Evolutionary conservation across 2,113 vertebrate genomes (phyloP).

Genomic region (Scalopus aquaticus): DNA sequence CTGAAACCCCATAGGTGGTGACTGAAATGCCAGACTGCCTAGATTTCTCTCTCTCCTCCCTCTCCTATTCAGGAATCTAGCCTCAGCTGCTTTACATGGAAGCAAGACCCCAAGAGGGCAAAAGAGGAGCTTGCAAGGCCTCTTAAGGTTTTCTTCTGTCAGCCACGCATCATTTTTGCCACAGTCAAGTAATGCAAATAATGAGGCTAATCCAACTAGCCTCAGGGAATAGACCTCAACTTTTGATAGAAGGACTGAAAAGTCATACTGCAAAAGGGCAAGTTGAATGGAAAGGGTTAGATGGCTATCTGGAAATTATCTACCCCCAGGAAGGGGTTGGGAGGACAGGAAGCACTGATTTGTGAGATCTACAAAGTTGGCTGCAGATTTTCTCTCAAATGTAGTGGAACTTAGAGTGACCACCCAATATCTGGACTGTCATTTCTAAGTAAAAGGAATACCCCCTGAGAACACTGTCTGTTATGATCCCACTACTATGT

Average conservation of each 20-base stretch:
- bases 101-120: not conserved
- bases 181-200: not conserved
- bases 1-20: not conserved
- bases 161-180: not conserved
- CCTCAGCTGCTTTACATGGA: not conserved
- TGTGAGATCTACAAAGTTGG: not conserved
- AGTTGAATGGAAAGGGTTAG: not conserved
- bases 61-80: not conserved
- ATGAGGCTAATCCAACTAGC: not conserved
- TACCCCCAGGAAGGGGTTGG: not conserved
- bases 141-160: not conserved
- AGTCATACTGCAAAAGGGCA: not conserved
- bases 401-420: not conserved
- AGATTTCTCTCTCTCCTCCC: not conserved
- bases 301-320: not conserved
- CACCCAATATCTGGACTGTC: not conserved
- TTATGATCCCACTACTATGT: not conserved
- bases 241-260: not conserved
- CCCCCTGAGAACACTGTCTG: not conserved
- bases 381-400: not conserved
- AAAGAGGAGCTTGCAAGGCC: not conserved
- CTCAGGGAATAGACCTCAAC: not conserved
- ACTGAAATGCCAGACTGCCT: not conserved
- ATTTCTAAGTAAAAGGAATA: not conserved
- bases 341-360: not conserved